phyloP scores from a whole-genome alignment of 2,888 invertebrate genomes.

The Sipha maydis region DNA sequence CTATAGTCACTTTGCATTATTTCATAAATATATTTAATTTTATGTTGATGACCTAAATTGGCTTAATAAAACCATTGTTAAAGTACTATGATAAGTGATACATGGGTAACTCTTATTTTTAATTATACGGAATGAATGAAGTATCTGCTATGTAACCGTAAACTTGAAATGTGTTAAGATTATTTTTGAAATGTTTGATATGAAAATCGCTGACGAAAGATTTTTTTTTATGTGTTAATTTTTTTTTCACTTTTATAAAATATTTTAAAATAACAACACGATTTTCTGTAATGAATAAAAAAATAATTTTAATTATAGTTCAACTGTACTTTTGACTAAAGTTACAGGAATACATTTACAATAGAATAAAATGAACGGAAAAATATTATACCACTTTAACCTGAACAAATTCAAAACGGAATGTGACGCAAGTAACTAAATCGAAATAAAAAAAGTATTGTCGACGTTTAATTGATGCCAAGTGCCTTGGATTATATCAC shows the following conservation, averaged over 20 bases:
- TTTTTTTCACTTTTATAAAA: neutral
- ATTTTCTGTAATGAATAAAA: neutral
- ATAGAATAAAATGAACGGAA: neutral
- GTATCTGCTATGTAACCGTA: neutral
- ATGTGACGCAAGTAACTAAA: neutral
- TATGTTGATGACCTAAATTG: too few species aligned
- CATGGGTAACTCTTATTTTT: too few species aligned
- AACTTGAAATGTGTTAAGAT: neutral
- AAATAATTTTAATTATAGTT: neutral
- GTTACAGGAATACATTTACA: neutral
- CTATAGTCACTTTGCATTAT: too few species aligned
- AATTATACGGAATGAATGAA: neutral
- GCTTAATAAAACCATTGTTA: too few species aligned
- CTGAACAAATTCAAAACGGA: neutral
- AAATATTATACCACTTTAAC: neutral
- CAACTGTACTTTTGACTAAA: neutral
- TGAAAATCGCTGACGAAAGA: neutral
- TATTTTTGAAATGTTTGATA: neutral
- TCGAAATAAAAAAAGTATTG: neutral
- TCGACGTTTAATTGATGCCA: neutral
- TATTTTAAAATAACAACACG: too few species aligned
- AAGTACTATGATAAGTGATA: too few species aligned
- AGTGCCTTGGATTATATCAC: neutral
- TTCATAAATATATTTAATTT: too few species aligned
- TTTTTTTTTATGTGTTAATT: neutral